Conservation (phyloP, 30 jellyfish, hydroid and myxozoan species). For the Aurelia coerulea region DNA sequence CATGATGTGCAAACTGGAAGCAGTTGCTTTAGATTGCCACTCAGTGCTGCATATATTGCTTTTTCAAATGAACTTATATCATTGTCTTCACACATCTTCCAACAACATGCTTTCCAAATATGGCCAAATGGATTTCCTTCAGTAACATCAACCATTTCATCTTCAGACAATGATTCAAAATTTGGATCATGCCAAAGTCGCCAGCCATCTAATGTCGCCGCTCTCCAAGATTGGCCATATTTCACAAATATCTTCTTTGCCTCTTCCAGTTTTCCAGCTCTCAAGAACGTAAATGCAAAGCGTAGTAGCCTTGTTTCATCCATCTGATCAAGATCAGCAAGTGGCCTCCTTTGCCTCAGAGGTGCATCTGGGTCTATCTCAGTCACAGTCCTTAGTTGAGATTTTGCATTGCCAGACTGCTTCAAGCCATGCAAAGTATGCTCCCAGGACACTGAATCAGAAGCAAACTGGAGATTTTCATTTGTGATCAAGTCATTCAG, state of each 20-base stretch:
- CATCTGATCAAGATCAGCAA: slow-evolving; percentile 81
- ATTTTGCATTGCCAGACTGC: slow-evolving; percentile 16
- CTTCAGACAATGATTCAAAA: slow-evolving; percentile 24
- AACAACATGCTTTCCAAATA: slow-evolving; percentile 84
- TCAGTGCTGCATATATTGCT: slow-evolving; percentile 93
- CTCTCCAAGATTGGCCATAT: slow-evolving; percentile 94
- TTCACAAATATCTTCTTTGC: slow-evolving; percentile 84
- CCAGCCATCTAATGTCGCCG: slow-evolving; percentile 98
- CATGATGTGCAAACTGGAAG: slow-evolving; percentile 78
- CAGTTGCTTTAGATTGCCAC: slow-evolving; percentile 88
- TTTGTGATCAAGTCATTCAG: slow-evolving; percentile 64
- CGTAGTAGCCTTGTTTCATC: slow-evolving; percentile 74
- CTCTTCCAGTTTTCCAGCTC: slow-evolving; percentile 93
- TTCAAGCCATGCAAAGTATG: slow-evolving; percentile 81
- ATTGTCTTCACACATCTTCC: slow-evolving; percentile 84
- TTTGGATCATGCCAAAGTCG: slow-evolving; percentile 96
- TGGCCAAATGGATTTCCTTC: slow-evolving; percentile 90
- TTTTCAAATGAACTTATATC: slow-evolving; percentile 58
- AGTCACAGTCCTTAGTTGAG: slow-evolving; percentile 52
- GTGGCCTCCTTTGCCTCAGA: slow-evolving; percentile 71
- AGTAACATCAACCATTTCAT: slow-evolving; percentile 44
- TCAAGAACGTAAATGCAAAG: slow-evolving; percentile 61
- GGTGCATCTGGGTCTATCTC: slow-evolving; percentile 98
- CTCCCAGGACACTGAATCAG: slow-evolving; percentile 93
- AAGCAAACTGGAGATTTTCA: slow-evolving; percentile 72